Evolutionary conservation across 2,797 vertebrate genomes (phyloP), one percentile per base, ranked within the genome.

Genomic region (Eospalax fontanierii): DNA sequence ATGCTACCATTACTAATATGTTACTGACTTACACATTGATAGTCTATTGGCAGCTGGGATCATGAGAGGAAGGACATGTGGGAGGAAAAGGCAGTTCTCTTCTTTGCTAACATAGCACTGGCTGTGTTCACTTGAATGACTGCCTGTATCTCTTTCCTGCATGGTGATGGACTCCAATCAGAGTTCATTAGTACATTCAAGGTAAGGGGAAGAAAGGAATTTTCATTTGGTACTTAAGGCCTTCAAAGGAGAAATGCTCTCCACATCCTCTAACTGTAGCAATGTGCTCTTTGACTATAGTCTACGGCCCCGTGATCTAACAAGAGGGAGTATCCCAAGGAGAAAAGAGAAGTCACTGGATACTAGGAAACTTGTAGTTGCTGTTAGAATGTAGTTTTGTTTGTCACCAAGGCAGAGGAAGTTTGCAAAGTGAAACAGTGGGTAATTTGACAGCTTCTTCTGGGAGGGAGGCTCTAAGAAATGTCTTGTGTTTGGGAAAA

Each of bases 371-470:
- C 88, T 95, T 93, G 76, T 19, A 95, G 65, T 71, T 94, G 88
- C 61, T 96, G 38, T 91, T 82, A 96, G 82, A 94, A 89, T 46
- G 10, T 80, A 75, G 93, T 97, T 96, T 93, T 75, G 79, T 68
- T 97, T 90, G 79, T 94, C 61, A 89, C 57, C 70, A 70, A 92
- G 86, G 91, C 50, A 40, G 81, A 94, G 84, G 74, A 95, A 82
- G 35, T 81, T 90, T 95, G 40, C 21, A 84, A 74, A 95, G 66
- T 38, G 66, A 95, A 96, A 87, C 70, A 91, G 54, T 90, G 70
- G 24, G n/a, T 95, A 80, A 75, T 80, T 95, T 88, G 94, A 76
- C 54, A 88, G 71, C 73, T 90, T 78, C 79, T 95, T 91, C 86
- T 19, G 26, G n/a, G 71, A 57, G 35, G 38, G 46, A 83, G 81